Conservation (phyloP, 2,113 vertebrate species). For the Podilymbus podiceps region DNA sequence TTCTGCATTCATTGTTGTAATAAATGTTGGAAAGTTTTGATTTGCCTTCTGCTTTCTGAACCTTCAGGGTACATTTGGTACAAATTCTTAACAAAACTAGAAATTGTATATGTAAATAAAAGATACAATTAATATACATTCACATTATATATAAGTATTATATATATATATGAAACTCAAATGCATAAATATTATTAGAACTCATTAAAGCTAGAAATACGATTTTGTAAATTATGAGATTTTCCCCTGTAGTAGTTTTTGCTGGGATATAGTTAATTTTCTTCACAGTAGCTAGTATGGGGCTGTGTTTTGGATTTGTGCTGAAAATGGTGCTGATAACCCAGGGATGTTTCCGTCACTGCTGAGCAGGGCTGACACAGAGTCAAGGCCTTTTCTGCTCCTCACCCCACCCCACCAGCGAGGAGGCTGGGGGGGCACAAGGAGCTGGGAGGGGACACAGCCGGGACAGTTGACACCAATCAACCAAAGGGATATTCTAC, state of each 20-base stretch:
- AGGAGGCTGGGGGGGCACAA: not conserved
- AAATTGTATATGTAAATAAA: not conserved
- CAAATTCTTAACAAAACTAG: not conserved
- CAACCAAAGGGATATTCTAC: not conserved
- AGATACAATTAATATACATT: not conserved
- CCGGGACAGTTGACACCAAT: not conserved
- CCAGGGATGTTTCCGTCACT: not conserved
- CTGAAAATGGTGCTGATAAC: not conserved
- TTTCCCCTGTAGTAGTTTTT: not conserved
- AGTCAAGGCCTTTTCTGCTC: not conserved
- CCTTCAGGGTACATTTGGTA: not conserved
- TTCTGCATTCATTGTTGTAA: not conserved
- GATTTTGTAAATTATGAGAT: not conserved
- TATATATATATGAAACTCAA: not conserved
- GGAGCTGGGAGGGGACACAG: not conserved
- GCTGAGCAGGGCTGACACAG: not conserved
- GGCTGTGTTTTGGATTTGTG: not conserved
- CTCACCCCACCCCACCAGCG: rapidly evolving
- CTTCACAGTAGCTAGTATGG: not conserved
- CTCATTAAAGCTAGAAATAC: not conserved
- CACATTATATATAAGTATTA: not conserved
- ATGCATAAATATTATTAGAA: not conserved
- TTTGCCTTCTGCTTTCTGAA: not conserved
- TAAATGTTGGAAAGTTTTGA: not conserved
- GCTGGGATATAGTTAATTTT: not conserved